Evolutionary conservation across 2,888 invertebrate species (phyloP), one percentile per base, ranked within the genome.

Genomic region (Seira sanloemensis): DNA sequence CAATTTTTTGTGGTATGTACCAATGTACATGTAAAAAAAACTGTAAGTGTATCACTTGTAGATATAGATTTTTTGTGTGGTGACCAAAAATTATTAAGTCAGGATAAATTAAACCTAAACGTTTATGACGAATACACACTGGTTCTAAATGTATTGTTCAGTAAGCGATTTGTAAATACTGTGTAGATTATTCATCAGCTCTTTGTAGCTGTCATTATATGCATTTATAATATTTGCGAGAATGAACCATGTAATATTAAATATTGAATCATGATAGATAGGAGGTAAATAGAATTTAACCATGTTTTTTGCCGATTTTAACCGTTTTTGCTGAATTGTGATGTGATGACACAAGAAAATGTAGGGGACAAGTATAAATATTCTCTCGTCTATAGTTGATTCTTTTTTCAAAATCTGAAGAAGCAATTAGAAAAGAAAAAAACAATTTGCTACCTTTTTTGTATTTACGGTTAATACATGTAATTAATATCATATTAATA

Each of bases 341-440:
- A 58, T 58, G 58, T 58, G 58, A 58, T 58, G n/a, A 58, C 7
- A 58, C 58, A 58, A 58, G n/a, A 58, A 58, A n/a, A 58, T n/a
- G 7, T 58, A n/a, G 58, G n/a, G 58, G n/a, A 58, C 58, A 58
- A 58, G 58, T 16, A n/a, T 18, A 58, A 4, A 18, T 58, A n/a
- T n/a, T n/a, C n/a, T 37, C 4, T 37, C 12, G 37, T 37, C 37
- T 37, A 37, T 37, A 37, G 12, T 37, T 37, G 37, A 37, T 37
- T n/a, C n/a, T n/a, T 37, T 37, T 37, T 37, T 37, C 37, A 37
- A n/a, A n/a, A 37, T 37, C 37, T 12, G 37, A 37, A n/a, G n/a
- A n/a, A n/a, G 37, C 37, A 9, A 58, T 58, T 58, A 16, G 58
- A n/a, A 4, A 58, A 58, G n/a, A 58, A 58, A 18, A 58, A 58